Evolutionary conservation across 2,113 vertebrate species (phyloP).

Genomic region (Leptobrachium leishanense): DNA sequence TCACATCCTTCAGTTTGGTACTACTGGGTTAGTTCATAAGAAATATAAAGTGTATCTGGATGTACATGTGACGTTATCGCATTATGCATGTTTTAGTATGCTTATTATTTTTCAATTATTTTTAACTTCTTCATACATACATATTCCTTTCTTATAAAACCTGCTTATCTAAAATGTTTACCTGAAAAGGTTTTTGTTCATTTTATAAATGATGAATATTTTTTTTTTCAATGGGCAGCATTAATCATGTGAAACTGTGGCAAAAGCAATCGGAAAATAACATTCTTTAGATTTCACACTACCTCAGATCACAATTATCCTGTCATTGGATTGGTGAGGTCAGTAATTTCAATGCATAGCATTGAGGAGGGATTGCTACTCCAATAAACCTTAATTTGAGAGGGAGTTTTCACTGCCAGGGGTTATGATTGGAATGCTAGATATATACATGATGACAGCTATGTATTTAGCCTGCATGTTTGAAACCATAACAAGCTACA

Average conservation of each 20-base stretch:
- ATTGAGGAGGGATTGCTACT: conserved; percentile 54
- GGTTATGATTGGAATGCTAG: conserved; percentile 62
- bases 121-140: too few relatives aligned
- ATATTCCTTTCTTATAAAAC: too few relatives aligned
- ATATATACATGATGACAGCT: conserved; percentile 57
- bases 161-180: too few relatives aligned
- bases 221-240: neutral
- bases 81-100: too few relatives aligned
- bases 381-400: conserved; percentile 61
- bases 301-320: conserved; percentile 62
- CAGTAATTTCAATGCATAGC: conserved; percentile 60
- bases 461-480: conserved; percentile 58
- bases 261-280: conserved; percentile 34
- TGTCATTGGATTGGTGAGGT: conserved; percentile 61
- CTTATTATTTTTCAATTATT: too few relatives aligned
- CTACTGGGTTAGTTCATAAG: too few relatives aligned
- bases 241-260: conserved; percentile 33
- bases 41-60: too few relatives aligned
- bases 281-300: conserved; percentile 56
- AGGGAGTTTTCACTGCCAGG: conserved; percentile 62
- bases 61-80: too few relatives aligned
- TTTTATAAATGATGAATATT: conserved; percentile 3
- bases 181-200: neutral
- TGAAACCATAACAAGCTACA: conserved; percentile 42
- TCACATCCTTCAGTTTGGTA: too few relatives aligned